Conservation (phyloP, 2,888 invertebrate species). For the Drepana falcataria region DNA sequence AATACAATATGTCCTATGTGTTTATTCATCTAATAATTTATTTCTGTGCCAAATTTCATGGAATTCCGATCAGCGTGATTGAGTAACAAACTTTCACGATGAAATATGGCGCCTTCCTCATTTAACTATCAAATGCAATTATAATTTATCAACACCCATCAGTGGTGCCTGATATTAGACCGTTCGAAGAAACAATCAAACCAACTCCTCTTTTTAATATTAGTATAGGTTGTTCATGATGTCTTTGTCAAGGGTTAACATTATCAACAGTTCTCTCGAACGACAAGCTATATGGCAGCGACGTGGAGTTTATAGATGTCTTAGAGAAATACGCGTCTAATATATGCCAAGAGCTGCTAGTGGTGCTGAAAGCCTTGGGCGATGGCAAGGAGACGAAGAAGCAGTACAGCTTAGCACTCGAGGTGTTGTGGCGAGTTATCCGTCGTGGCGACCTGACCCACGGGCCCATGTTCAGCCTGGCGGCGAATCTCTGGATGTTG, state of each 20-base stretch:
- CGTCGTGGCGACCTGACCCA: conserved; percentile 81
- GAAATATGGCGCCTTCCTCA: too few relatives aligned
- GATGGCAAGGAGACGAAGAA: conserved; percentile 81
- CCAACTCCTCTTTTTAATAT: too few relatives aligned
- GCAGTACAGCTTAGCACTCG: conserved; percentile 86
- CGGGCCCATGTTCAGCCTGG: conserved; percentile 81
- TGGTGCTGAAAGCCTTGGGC: conserved; percentile 83
- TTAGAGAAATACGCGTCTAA: conserved; percentile 87
- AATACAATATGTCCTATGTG: too few relatives aligned
- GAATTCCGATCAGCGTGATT: too few relatives aligned
- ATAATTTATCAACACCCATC: too few relatives aligned
- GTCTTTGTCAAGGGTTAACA: neutral
- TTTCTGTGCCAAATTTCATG: too few relatives aligned
- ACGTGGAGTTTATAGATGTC: conserved; percentile 90
- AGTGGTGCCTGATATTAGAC: too few relatives aligned
- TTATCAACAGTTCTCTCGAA: conserved; percentile 89
- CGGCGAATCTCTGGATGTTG: conserved; percentile 89
- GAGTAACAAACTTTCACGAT: too few relatives aligned
- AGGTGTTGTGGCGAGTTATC: conserved; percentile 83
- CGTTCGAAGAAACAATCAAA: too few relatives aligned
- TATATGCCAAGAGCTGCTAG: conserved; percentile 86
- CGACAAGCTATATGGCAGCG: conserved; percentile 93
- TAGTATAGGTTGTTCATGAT: too few relatives aligned
- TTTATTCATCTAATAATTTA: too few relatives aligned
- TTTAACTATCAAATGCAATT: too few relatives aligned